A percentile compares a stretch with the other conserved stretches of the same genome.
phyloP scores from a whole-genome alignment of 2,113 vertebrate genomes.

The Trichechus manatus region DNA sequence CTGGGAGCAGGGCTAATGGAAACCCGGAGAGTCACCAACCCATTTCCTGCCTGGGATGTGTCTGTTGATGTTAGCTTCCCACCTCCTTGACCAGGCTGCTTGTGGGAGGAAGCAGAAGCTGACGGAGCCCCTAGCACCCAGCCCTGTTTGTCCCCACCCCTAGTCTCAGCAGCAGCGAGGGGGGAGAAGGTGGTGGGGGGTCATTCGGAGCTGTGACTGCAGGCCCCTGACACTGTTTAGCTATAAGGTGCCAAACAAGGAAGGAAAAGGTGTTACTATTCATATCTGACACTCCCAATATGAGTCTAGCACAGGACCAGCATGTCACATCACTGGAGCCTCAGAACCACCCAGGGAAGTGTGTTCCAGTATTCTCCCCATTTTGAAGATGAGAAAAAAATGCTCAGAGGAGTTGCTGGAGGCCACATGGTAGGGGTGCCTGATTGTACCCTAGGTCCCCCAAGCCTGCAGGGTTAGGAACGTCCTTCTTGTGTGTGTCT shows the following conservation, averaged over 20 bases:
- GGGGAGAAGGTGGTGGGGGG: background rate
- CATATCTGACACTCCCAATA: background rate
- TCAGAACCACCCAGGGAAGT: background rate
- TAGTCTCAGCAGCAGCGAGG: background rate
- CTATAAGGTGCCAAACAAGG: conserved; percentile 26
- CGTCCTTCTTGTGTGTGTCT: background rate
- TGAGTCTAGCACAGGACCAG: background rate
- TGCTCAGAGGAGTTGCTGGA: conserved; percentile 22
- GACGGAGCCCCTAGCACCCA: background rate
- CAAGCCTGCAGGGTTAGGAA: background rate
- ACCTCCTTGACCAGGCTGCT: background rate
- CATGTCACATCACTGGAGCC: background rate
- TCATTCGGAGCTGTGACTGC: conserved; percentile 51
- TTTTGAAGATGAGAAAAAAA: conserved; percentile 38
- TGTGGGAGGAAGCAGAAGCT: background rate
- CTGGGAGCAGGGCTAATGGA: conserved; percentile 39
- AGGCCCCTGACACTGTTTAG: conserved; percentile 67
- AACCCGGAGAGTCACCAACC: background rate
- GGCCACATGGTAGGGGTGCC: background rate
- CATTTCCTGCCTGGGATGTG: background rate
- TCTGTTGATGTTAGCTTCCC: background rate
- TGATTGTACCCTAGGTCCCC: background rate
- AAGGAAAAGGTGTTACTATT: background rate
- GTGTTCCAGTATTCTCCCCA: background rate
- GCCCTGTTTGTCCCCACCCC: background rate